Percentiles rank a stretch among this genome's conserved stretches.
These are phyloP conservation scores for honey bee (Apis mellifera) DNA, from an alignment of 1,140 invertebrate genomes.

Conservation along the genomic window DNA sequence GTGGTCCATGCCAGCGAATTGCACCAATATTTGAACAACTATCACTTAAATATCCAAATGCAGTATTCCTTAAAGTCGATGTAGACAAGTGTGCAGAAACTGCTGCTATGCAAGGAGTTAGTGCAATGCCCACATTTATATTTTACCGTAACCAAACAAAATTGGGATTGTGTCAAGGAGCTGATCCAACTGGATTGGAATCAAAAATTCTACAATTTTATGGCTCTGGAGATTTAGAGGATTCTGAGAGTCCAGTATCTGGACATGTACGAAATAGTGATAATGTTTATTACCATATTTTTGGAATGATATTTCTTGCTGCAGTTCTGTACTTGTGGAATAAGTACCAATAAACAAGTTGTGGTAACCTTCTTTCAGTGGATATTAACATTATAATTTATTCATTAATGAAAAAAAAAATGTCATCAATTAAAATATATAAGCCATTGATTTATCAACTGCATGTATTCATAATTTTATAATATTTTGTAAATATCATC, in stretches of 20 bases:
- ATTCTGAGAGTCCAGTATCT: slow-evolving; percentile 84
- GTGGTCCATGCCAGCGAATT: slow-evolving; percentile 96
- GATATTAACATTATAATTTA: slow-evolving; percentile 26
- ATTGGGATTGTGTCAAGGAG: slow-evolving; percentile 91
- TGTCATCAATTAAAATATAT: slow-evolving; percentile 4
- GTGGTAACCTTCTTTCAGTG: slow-evolving; percentile 46
- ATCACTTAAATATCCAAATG: slow-evolving; percentile 91
- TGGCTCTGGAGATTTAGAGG: slow-evolving; percentile 85
- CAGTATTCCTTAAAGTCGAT: slow-evolving; percentile 97
- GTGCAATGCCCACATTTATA: slow-evolving; percentile 98
- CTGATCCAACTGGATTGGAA: slow-evolving; percentile 90
- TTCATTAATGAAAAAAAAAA: slow-evolving; percentile 12
- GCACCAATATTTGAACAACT: slow-evolving; percentile 94
- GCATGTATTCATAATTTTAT: slow-evolving; percentile 41
- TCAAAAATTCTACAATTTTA: slow-evolving; percentile 95
- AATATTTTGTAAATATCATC: slow-evolving; percentile 23
- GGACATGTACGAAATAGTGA: slow-evolving; percentile 87
- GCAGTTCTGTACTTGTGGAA: slow-evolving; percentile 74
- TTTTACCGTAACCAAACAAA: slow-evolving; percentile 93
- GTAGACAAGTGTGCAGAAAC: slow-evolving; percentile 94
- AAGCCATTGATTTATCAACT: slow-evolving; percentile 23
- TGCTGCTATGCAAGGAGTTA: slow-evolving; percentile 91
- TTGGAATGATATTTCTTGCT: slow-evolving; percentile 74
- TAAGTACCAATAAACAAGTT: slow-evolving; percentile 61
- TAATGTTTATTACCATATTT: slow-evolving; percentile 73